These are phyloP conservation scores for Diuraphis noxia DNA, from an alignment of 1,140 invertebrate genomes.

Conservation along the genomic window DNA sequence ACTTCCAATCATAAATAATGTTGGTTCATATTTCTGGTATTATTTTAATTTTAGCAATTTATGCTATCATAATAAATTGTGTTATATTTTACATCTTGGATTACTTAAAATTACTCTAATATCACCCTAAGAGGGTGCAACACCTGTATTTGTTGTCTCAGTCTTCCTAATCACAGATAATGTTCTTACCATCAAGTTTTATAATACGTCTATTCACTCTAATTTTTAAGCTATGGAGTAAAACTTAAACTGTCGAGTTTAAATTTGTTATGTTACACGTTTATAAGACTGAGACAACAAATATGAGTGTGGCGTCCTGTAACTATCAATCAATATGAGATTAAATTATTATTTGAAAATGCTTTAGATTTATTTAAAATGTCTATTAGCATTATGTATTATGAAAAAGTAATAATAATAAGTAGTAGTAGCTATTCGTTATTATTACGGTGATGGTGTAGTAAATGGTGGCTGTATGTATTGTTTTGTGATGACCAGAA, in stretches of 20 bases:
- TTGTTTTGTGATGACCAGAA: slow-evolving; percentile 54
- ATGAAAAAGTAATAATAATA: slow-evolving; percentile 44
- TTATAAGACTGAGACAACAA: too few relatives aligned
- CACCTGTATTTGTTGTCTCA: too few relatives aligned
- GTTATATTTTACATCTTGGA: background rate
- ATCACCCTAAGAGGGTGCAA: background rate
- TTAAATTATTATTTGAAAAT: background rate
- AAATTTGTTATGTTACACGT: too few relatives aligned
- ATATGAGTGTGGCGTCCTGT: too few relatives aligned
- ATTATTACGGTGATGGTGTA: slow-evolving; percentile 53
- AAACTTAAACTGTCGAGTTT: too few relatives aligned
- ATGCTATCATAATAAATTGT: background rate
- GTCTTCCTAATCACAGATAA: too few relatives aligned
- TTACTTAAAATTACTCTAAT: too few relatives aligned
- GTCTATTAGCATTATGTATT: background rate
- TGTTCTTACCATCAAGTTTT: too few relatives aligned
- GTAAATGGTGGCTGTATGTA: slow-evolving; percentile 53
- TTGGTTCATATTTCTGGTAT: too few relatives aligned
- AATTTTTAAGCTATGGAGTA: too few relatives aligned
- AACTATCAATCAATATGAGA: background rate
- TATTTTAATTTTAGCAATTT: background rate
- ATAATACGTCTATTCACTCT: too few relatives aligned
- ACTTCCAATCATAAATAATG: too few relatives aligned
- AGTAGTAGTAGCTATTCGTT: slow-evolving; percentile 43
- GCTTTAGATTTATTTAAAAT: background rate